Conservation (phyloP, 1,140 invertebrate species). For the Mercenaria mercenaria region DNA sequence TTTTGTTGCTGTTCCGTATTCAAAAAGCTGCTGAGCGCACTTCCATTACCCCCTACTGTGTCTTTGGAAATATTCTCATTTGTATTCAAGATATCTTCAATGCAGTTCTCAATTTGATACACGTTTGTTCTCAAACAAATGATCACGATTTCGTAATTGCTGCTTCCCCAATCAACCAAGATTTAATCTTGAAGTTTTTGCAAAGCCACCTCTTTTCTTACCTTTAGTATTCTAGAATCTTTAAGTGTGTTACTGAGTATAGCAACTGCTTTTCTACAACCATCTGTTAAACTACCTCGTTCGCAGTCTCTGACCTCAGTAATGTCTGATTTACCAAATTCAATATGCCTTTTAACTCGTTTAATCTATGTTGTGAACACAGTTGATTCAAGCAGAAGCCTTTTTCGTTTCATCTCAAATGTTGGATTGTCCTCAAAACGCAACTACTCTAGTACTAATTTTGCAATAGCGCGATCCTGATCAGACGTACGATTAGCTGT, state of each 20-base stretch:
- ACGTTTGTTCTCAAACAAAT: background rate
- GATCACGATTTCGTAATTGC: background rate
- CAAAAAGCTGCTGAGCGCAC: slow-evolving; percentile 7
- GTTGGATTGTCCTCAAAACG: too few relatives aligned
- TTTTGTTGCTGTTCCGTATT: background rate
- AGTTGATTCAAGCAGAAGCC: too few relatives aligned
- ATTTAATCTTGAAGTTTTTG: too few relatives aligned
- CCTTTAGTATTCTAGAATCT: background rate
- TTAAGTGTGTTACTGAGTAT: background rate
- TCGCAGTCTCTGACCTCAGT: background rate
- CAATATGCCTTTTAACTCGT: background rate
- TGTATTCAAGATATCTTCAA: background rate
- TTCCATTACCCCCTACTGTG: too few relatives aligned
- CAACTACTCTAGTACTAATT: too few relatives aligned
- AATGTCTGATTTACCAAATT: background rate
- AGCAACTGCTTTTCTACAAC: background rate
- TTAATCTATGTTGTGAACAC: background rate
- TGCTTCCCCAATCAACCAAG: too few relatives aligned
- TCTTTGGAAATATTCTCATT: background rate
- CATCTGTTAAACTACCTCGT: background rate
- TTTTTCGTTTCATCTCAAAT: too few relatives aligned
- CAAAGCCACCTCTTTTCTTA: background rate
- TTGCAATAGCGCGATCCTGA: too few relatives aligned
- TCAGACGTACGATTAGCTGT: too few relatives aligned
- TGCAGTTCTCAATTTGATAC: slow-evolving; percentile 2